These are phyloP conservation scores for Tipula vernalis DNA, from an alignment of 2,888 invertebrate species.

Conservation along the genomic window DNA sequence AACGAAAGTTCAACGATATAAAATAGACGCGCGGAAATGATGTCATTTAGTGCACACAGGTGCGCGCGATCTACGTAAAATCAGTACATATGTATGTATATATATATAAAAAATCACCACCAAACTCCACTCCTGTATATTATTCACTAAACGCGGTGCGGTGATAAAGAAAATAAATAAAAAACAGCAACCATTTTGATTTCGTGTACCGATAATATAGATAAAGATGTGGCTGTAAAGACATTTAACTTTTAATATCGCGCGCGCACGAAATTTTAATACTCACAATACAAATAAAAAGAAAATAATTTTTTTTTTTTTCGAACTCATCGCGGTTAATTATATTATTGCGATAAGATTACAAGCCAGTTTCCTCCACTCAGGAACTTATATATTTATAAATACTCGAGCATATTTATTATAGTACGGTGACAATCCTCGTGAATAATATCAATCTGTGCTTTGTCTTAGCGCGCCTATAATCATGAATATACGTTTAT, in stretches of 20 bases:
- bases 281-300: background rate
- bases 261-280: background rate
- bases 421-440: background rate
- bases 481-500: background rate
- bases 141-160: background rate
- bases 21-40: background rate
- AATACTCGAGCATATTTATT: background rate
- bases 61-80: background rate
- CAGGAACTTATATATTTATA: background rate
- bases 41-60: background rate
- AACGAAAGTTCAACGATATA: constrained; percentile 4
- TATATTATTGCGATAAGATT: background rate
- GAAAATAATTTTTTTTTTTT: background rate
- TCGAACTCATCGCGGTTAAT: background rate
- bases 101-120: background rate
- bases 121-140: background rate
- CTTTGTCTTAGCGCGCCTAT: background rate
- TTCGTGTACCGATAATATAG: background rate
- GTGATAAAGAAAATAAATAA: background rate
- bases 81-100: background rate
- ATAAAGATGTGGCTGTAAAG: background rate
- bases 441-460: background rate
- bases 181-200: background rate
- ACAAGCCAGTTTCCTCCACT: background rate
- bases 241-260: background rate